Evolutionary conservation across 2,888 invertebrate genomes (phyloP), one percentile per base, ranked within the genome.

Genomic region (Amphipyra berbera): DNA sequence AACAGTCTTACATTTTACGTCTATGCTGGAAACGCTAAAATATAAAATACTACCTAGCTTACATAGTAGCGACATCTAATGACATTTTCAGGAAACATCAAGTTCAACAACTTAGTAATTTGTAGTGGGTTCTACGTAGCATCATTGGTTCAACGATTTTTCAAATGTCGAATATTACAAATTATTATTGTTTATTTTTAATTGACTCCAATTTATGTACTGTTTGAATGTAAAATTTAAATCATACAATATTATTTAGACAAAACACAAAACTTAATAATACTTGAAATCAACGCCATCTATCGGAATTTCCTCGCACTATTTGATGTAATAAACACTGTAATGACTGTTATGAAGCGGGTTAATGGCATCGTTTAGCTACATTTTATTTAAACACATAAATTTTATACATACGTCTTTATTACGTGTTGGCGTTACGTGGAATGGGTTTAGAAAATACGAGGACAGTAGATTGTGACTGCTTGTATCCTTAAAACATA

Each of bases 11-110:
- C n/a, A n/a, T n/a, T n/a, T n/a, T n/a, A n/a, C n/a, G n/a, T n/a
- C n/a, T n/a, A n/a, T n/a, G n/a, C n/a, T n/a, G n/a, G n/a, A n/a
- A n/a, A n/a, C n/a, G n/a, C n/a, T n/a, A n/a, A n/a, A n/a, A n/a
- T n/a, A n/a, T n/a, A n/a, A n/a, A n/a, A n/a, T n/a, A n/a, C n/a
- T n/a, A n/a, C n/a, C n/a, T n/a, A n/a, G n/a, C n/a, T n/a, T 14
- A 40, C 6, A 3, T n/a, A 27, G 53, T 50, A 61, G 44, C 14
- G 68, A 53, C 60, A 70, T 71, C 71, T 70, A 0, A 45, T n/a
- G 49, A 10, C 0, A 57, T 49, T 56, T 65, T 49, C 42, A 9
- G 9, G n/a, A 48, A 56, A 0, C 42, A 21, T 8, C 2, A 21
- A 15, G 3, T 5, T 13, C 5, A 37, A 33, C 12, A 3, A 21